Base-by-base conservation (phyloP, 2,888 invertebrate genomes). In the Brachylomia viminalis region DNA sequence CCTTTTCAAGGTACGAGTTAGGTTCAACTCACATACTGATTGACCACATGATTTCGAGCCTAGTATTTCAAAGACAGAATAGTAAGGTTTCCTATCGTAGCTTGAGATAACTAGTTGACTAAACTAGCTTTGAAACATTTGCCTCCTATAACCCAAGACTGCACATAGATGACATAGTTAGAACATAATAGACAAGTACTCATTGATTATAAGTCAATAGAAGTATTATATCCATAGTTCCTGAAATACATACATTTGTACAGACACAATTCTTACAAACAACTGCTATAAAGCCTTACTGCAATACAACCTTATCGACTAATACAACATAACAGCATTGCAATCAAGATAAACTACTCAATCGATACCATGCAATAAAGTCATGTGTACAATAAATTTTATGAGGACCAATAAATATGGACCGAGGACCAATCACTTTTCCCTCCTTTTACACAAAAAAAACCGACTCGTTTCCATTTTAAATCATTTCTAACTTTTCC, bases 281-380 rank as follows among this genome's bases (percentile, higher is more conserved):
- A 61, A 49, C 8, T 27, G 45, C n/a, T 42, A 56, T 54, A 47
- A 54, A 61, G 30, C 38, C 27, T 59, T 65, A 72, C 72, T 80
- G 42, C 52, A 78, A 78, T 80, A 59, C 23, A 54, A 30, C 65
- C 54, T 80, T 61, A 80, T 73, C 58, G 27, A 30, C 56, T 38
- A 54, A 42, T 54, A 70, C 33, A 80, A 33, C 56, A 27, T 33
- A 52, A 42, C 27, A 80, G 10, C 38, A 27, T 23, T n/a, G 15
- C 59, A n/a, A 79, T 79, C 81, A 49, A 73, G 78, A 80, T 79
- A 66, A 80, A 73, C 27, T 73, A 10, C 38, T 54, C 30, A 23
- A 56, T 66, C 61, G 54, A 79, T 78, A 79, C 20, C 61, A 42
- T 62, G 38, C 30, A 71, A 70, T 71, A 52, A 56, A 73, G 66